Evolutionary conservation across 2,888 invertebrate species (phyloP).

Genomic region (Pristionchus mayeri): DNA sequence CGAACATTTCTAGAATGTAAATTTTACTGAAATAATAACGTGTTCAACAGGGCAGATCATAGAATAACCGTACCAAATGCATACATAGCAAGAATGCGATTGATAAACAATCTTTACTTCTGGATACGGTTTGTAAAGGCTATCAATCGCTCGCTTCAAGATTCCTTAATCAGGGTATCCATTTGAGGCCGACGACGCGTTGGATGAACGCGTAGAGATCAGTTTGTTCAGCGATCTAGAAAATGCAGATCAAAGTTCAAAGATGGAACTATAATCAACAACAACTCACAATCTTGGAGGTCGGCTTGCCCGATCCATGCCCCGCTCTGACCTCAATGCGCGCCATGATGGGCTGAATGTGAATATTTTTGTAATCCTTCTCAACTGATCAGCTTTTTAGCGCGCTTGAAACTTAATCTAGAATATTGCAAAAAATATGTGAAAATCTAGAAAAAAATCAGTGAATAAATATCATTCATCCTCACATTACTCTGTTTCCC

Average conservation of each 20-base stretch:
- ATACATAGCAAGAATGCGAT: too few species aligned
- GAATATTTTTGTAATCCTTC: too few species aligned
- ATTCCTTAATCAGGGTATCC: constrained; percentile 77
- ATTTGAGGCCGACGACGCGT: constrained; percentile 80
- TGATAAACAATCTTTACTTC: too few species aligned
- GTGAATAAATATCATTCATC: background rate
- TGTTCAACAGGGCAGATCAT: too few species aligned
- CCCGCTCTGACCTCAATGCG: constrained; percentile 95
- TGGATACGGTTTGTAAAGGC: background rate
- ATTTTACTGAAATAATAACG: too few species aligned
- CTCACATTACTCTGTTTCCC: constrained; percentile 36
- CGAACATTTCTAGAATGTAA: too few species aligned
- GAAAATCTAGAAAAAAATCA: background rate
- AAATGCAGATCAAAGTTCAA: constrained; percentile 13
- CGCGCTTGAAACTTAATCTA: too few species aligned
- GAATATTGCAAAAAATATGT: too few species aligned
- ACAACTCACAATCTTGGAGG: constrained; percentile 89
- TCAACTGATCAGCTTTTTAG: too few species aligned
- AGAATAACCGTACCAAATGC: too few species aligned
- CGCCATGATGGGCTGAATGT: constrained; percentile 87
- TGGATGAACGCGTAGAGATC: constrained; percentile 85
- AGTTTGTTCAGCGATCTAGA: constrained; percentile 90
- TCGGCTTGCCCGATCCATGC: constrained; percentile 96
- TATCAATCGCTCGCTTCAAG: constrained; percentile 2
- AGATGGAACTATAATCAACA: constrained; percentile 67